Evolutionary conservation across 2,888 invertebrate species (phyloP).

Genomic region (Adelphocoris suturalis): DNA sequence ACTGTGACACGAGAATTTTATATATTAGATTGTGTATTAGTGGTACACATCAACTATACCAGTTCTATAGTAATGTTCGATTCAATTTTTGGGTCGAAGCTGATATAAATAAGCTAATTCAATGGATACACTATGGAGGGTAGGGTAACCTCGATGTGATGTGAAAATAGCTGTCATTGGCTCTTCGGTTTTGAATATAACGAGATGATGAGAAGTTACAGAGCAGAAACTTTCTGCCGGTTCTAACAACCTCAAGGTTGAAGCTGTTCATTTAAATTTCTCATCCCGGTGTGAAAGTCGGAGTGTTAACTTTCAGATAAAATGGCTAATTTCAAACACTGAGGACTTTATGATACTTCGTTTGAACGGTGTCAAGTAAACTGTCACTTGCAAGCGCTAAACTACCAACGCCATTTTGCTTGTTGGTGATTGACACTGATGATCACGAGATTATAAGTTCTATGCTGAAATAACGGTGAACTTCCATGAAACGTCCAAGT

Average conservation of each 20-base stretch:
- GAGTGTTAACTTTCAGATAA: not conserved
- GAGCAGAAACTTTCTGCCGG: not conserved
- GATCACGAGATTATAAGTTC: not conserved
- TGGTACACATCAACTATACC: too few relatives aligned
- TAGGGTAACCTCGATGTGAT: too few relatives aligned
- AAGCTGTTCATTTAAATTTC: not conserved
- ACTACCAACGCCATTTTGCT: not conserved
- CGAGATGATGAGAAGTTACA: not conserved
- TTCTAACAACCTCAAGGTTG: not conserved
- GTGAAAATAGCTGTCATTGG: too few relatives aligned
- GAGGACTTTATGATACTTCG: conserved; percentile 5
- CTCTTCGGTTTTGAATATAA: too few relatives aligned
- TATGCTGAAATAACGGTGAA: not conserved
- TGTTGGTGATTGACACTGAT: not conserved
- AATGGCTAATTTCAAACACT: conserved; percentile 5
- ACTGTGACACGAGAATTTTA: too few relatives aligned
- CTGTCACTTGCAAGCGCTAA: conserved; percentile 7
- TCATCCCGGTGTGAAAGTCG: not conserved
- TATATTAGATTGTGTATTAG: too few relatives aligned
- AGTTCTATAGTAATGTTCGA: too few relatives aligned
- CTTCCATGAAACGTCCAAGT: not conserved
- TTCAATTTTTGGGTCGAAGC: too few relatives aligned
- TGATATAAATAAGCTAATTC: too few relatives aligned
- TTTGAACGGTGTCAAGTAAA: conserved; percentile 6
- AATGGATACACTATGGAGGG: too few relatives aligned